These are phyloP conservation scores for Gambusia affinis DNA, from an alignment of 2,113 vertebrate genomes.

Conservation along the genomic window DNA sequence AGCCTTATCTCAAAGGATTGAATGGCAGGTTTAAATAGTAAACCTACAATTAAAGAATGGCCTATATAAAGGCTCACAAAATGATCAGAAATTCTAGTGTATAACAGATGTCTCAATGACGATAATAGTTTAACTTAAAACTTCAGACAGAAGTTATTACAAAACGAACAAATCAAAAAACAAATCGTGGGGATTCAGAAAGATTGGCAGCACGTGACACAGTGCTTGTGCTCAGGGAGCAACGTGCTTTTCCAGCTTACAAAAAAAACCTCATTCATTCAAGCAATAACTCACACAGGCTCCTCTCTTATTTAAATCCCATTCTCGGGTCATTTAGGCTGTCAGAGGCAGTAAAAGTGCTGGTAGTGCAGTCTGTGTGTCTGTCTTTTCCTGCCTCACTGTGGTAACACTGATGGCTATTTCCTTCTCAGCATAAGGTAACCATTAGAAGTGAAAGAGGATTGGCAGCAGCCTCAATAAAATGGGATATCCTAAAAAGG, in stretches of 20 bases:
- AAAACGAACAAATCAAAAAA: background rate
- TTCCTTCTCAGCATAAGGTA: conserved; percentile 70
- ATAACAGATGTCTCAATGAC: conserved; percentile 47
- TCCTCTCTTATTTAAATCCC: conserved; percentile 53
- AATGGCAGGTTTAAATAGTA: background rate
- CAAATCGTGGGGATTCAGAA: background rate
- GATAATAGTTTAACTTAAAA: conserved; percentile 29
- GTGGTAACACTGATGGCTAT: conserved; percentile 62
- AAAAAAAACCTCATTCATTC: conserved; percentile 33
- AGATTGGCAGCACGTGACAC: background rate
- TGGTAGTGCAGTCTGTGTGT: conserved; percentile 60
- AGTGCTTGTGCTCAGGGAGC: background rate
- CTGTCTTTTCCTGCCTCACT: conserved; percentile 59
- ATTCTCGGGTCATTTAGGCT: conserved; percentile 59
- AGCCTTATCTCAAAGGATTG: too few species aligned
- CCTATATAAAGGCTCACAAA: conserved; percentile 9
- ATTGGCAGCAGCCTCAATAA: conserved; percentile 50
- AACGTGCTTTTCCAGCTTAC: conserved; percentile 30
- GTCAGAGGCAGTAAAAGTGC: conserved; percentile 63
- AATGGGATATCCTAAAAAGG: conserved; percentile 59
- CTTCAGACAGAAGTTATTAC: conserved; percentile 45
- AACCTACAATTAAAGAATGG: conserved; percentile 3
- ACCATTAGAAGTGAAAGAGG: conserved; percentile 68
- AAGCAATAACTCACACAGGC: conserved; percentile 46
- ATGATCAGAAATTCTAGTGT: conserved; percentile 15